Percentiles rank a stretch among this genome's conserved stretches.
Conservation (phyloP, 2,113 vertebrate species). For the Xenopus borealis region DNA sequence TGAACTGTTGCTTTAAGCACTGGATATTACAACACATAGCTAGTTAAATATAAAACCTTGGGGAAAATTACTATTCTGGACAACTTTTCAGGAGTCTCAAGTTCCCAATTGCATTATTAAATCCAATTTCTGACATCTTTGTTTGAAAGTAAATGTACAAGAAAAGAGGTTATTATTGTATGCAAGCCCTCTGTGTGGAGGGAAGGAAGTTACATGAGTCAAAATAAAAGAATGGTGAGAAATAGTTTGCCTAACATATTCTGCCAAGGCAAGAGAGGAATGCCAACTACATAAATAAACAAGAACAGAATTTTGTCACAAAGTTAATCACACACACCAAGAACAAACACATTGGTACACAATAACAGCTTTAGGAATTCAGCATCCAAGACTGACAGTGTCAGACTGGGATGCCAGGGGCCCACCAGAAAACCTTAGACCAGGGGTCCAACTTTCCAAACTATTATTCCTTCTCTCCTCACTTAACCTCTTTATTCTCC, state of each 20-base stretch:
- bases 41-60: too few relatives aligned
- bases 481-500: too few relatives aligned
- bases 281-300: conserved; percentile 7
- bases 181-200: neutral
- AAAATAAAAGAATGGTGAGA: neutral
- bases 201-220: conserved; percentile 1
- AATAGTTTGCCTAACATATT: neutral
- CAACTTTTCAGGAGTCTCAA: too few relatives aligned
- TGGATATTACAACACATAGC: too few relatives aligned
- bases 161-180: neutral
- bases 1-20: too few relatives aligned
- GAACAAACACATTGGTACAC: conserved; percentile 4
- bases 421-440: too few relatives aligned
- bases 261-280: conserved; percentile 4
- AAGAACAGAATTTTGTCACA: neutral
- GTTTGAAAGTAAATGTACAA: neutral
- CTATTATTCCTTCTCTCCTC: too few relatives aligned
- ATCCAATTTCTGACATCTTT: too few relatives aligned
- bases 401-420: too few relatives aligned
- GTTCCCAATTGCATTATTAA: too few relatives aligned
- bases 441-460: too few relatives aligned
- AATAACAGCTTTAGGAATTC: conserved; percentile 2
- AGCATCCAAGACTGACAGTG: neutral
- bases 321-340: conserved; percentile 12
- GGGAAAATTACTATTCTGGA: too few relatives aligned